A percentile compares a stretch with the other conserved stretches of the same genome.
phyloP scores from a whole-genome alignment of 2,888 invertebrate species.

The Ischnus inquisitorius region DNA sequence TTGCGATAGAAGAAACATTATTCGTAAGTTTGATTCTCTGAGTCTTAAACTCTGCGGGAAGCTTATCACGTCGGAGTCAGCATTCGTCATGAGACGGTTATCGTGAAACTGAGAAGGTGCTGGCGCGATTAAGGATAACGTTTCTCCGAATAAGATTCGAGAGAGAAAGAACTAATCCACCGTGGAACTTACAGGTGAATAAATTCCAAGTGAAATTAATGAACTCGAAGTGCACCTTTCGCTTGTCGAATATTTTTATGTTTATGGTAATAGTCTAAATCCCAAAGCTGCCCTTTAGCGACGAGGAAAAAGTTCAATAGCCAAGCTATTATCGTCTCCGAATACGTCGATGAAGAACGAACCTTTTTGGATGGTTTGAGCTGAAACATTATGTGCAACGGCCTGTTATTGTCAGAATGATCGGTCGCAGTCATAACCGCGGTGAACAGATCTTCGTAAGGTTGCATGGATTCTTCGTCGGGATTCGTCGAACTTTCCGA shows the following conservation, averaged over 20 bases:
- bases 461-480: conserved; percentile 91
- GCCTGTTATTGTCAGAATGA: conserved; percentile 90
- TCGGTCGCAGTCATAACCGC: conserved; percentile 95
- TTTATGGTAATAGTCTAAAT: no score
- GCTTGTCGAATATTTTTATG: no score
- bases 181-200: not conserved
- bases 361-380: conserved; percentile 95
- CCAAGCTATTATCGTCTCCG: not conserved
- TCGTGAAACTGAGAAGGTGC: not conserved
- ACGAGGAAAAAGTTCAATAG: not conserved
- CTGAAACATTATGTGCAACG: conserved; percentile 95
- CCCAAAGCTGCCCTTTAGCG: no score
- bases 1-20: not conserved
- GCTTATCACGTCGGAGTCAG: not conserved
- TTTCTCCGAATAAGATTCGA: not conserved
- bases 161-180: not conserved
- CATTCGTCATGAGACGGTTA: not conserved
- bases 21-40: not conserved
- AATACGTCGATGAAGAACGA: conserved; percentile 14
- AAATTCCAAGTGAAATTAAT: no score
- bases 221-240: no score
- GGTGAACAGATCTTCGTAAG: conserved; percentile 96
- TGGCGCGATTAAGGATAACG: not conserved
- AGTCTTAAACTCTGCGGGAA: not conserved
- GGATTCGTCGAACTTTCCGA: conserved; percentile 91